A percentile compares a stretch with the other conserved stretches of the same genome.
phyloP scores from a whole-genome alignment of 2,797 vertebrate species.

The Poecile montanus region DNA sequence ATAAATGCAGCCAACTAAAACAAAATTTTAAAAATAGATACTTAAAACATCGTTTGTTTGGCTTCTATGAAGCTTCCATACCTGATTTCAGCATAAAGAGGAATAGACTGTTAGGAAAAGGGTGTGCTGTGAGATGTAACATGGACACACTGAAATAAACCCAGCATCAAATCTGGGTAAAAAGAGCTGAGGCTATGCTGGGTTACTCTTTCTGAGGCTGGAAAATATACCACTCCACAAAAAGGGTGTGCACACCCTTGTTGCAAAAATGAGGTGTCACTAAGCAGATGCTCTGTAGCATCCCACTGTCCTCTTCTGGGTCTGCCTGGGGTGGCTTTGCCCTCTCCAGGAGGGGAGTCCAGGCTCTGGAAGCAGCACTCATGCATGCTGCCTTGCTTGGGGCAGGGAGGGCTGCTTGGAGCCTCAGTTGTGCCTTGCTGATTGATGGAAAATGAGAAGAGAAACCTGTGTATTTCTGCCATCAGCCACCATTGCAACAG shows the following conservation, averaged over 20 bases:
- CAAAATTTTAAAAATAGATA: not conserved
- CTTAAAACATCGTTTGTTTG: not conserved
- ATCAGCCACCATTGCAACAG: not conserved
- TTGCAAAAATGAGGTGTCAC: not conserved
- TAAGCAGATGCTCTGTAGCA: not conserved
- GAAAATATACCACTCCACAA: not conserved
- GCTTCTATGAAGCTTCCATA: not conserved
- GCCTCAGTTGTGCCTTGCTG: not conserved
- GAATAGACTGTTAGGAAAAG: not conserved
- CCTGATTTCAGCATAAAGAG: not conserved
- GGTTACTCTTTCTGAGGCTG: not conserved
- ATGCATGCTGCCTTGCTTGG: not conserved
- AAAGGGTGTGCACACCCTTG: not conserved
- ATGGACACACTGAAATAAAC: not conserved
- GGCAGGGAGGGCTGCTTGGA: not conserved
- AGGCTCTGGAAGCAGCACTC: not conserved
- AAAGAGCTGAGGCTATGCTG: not conserved
- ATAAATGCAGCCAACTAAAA: not conserved
- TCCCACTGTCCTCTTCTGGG: not conserved
- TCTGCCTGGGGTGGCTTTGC: not conserved
- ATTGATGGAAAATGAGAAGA: not conserved
- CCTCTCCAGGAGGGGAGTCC: not conserved
- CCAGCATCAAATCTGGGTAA: not conserved
- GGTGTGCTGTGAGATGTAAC: not conserved
- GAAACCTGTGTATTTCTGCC: not conserved